Conservation (phyloP, 2,113 vertebrate genomes). For the Spilogale gracilis region DNA sequence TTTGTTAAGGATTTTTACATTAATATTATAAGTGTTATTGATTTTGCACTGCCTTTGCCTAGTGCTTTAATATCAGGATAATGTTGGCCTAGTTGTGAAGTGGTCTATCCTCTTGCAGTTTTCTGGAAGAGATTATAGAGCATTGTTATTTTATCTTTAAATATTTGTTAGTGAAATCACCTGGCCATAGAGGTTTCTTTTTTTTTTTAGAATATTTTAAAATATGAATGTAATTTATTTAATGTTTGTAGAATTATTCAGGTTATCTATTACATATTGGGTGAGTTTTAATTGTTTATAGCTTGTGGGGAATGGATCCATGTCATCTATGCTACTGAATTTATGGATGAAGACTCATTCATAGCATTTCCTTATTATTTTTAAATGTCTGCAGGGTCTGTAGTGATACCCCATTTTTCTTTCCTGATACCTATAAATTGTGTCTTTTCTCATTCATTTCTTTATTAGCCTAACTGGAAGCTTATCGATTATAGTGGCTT, state of each 20-base stretch:
- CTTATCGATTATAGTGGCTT: not conserved
- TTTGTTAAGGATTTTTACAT: conserved; percentile 18
- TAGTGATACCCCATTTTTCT: not conserved
- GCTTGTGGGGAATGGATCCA: not conserved
- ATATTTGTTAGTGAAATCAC: not conserved
- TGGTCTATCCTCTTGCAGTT: not conserved
- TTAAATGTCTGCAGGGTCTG: not conserved
- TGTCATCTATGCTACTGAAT: not conserved
- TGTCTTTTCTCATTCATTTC: not conserved
- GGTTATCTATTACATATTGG: not conserved
- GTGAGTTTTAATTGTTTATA: not conserved
- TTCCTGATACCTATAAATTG: not conserved
- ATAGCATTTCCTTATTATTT: not conserved
- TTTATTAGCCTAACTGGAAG: not conserved
- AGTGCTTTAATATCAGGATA: not conserved
- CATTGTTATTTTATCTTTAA: not conserved
- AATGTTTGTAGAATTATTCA: not conserved
- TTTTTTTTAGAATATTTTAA: not conserved
- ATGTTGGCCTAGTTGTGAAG: not conserved
- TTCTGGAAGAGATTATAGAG: not conserved
- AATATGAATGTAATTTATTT: not conserved
- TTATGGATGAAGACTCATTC: not conserved
- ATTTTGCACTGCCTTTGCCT: not conserved
- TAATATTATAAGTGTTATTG: not conserved
- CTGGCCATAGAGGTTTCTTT: not conserved